Evolutionary conservation across 2,797 vertebrate species (phyloP).

Genomic region (Pseudochaenichthys georgianus): DNA sequence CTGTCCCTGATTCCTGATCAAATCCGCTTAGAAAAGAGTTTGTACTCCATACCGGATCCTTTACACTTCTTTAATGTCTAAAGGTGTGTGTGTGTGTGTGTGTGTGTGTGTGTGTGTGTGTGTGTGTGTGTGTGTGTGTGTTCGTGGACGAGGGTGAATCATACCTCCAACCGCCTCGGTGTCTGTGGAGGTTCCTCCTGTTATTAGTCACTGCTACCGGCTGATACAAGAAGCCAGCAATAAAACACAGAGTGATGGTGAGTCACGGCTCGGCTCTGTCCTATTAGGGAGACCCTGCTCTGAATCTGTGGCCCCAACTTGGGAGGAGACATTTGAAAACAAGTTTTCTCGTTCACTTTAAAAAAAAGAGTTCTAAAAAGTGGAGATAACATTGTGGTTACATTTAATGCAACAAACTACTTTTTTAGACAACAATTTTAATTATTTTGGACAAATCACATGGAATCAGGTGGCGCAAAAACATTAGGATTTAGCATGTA

Average conservation of each 20-base stretch:
- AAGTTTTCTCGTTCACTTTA: neutral
- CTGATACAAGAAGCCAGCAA: slow-evolving; percentile 47
- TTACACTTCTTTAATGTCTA: neutral
- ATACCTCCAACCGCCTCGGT: neutral
- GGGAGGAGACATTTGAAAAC: slow-evolving; percentile 24
- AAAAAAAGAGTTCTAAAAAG: neutral
- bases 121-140: too few relatives aligned
- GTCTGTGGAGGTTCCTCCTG: slow-evolving; percentile 34
- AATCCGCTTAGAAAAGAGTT: neutral
- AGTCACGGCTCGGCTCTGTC: slow-evolving; percentile 58
- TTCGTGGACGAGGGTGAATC: slow-evolving; percentile 21
- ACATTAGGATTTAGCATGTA: neutral
- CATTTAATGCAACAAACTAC: neutral
- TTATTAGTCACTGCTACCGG: slow-evolving; percentile 36
- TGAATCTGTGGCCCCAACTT: slow-evolving; percentile 43
- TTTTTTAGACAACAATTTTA: accelerated
- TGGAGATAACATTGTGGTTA: neutral
- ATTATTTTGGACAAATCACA: neutral
- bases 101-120: too few relatives aligned
- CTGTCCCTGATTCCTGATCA: neutral
- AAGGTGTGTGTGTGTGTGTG: neutral
- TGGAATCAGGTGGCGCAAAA: neutral
- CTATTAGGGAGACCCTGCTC: slow-evolving; percentile 54
- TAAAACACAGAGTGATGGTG: slow-evolving; percentile 62
- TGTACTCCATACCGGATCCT: neutral